Evolutionary conservation across 2,888 invertebrate species (phyloP).

Genomic region (Pandemis corylana): DNA sequence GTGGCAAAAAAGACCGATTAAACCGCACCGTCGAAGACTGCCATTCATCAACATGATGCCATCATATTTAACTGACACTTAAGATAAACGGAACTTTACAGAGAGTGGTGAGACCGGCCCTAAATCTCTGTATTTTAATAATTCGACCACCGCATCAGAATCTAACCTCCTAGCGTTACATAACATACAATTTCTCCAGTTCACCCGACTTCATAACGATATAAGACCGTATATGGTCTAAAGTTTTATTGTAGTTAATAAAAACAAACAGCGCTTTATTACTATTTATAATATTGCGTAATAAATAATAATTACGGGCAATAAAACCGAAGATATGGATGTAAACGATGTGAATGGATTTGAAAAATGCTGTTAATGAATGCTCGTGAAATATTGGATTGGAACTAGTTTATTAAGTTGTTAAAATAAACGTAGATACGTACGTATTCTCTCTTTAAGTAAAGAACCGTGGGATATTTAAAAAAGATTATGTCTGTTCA

Average conservation of each 20-base stretch:
- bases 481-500: no score
- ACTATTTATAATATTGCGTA: constrained; percentile 9
- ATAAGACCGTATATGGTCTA: constrained; percentile 8
- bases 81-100: no score
- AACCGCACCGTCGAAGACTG: no score
- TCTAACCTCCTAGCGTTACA: background rate
- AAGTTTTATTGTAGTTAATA: constrained; percentile 17
- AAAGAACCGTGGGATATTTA: no score
- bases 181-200: background rate
- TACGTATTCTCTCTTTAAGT: no score
- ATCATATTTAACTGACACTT: no score
- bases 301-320: constrained; percentile 10
- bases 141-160: background rate
- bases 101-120: no score
- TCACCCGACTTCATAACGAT: constrained; percentile 1
- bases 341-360: constrained; percentile 1
- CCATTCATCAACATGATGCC: no score
- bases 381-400: constrained; percentile 11
- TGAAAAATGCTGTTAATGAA: background rate
- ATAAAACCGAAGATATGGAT: constrained; percentile 6
- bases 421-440: background rate
- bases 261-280: constrained; percentile 15
- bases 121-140: no score
- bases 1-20: no score
- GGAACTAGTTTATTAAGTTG: background rate